These are phyloP conservation scores for Aulostomus chinensis DNA, from an alignment of 2,797 vertebrate species.

Conservation along the genomic window DNA sequence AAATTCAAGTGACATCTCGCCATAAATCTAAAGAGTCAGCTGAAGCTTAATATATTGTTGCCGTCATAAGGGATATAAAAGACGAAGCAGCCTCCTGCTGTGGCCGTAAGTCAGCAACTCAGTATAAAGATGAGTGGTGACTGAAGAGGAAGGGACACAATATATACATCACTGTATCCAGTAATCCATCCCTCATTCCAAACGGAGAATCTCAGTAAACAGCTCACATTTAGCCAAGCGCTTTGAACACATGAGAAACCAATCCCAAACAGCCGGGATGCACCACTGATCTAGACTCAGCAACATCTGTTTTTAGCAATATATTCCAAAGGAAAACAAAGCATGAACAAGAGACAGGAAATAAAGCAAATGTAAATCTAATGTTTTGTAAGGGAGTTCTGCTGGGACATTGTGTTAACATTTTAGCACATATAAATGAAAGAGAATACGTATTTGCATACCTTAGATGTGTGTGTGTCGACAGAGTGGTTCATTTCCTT, in stretches of 20 bases:
- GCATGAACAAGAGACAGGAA: constrained; percentile 1
- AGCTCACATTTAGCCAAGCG: constrained; percentile 29
- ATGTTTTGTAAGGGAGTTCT: background rate
- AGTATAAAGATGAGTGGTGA: constrained; percentile 77
- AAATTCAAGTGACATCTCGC: constrained; percentile 21
- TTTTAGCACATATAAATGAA: too few species aligned
- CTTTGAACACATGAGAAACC: constrained; percentile 42
- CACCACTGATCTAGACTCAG: constrained; percentile 23
- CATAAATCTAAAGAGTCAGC: constrained; percentile 43
- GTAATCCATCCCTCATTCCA: constrained; percentile 44
- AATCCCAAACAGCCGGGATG: constrained; percentile 13
- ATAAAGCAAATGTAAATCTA: too few species aligned
- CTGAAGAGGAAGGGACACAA: constrained; percentile 35
- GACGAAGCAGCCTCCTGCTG: constrained; percentile 82
- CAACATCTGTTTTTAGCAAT: constrained; percentile 27
- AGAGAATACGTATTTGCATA: too few species aligned
- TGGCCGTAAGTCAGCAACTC: constrained; percentile 83
- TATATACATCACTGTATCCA: constrained; percentile 50
- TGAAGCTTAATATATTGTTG: constrained; percentile 43
- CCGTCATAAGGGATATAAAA: constrained; percentile 60
- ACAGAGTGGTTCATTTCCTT: too few species aligned
- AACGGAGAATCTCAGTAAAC: constrained; percentile 33
- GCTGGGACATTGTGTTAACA: background rate
- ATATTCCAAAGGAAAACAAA: constrained; percentile 1
- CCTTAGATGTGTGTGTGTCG: too few species aligned